Conservation (phyloP, 2,888 invertebrate species). For the Leptinotarsa peninsularis region DNA sequence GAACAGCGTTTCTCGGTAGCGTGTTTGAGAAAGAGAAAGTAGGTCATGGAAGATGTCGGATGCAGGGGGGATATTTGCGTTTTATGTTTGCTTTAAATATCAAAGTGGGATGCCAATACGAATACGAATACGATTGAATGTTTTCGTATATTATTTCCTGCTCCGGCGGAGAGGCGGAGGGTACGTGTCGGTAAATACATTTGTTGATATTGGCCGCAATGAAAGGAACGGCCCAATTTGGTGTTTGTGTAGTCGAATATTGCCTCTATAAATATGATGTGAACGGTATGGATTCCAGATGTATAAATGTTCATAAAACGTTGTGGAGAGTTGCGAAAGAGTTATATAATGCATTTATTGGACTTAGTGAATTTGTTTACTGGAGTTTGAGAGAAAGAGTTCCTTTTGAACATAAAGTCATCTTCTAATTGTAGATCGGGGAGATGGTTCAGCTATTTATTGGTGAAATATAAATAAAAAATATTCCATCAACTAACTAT, state of each 20-base stretch:
- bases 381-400: too few species aligned
- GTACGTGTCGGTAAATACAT: slow-evolving; percentile 6
- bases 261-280: slow-evolving; percentile 4
- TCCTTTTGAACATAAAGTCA: too few species aligned
- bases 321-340: too few species aligned
- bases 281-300: not conserved
- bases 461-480: too few species aligned
- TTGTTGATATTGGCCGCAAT: slow-evolving; percentile 8
- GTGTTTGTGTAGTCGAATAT: not conserved
- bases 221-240: slow-evolving; percentile 10
- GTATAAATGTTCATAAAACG: not conserved
- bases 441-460: too few species aligned
- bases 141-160: slow-evolving; percentile 15
- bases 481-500: too few species aligned
- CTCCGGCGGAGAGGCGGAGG: not conserved
- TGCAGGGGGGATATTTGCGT: slow-evolving; percentile 12
- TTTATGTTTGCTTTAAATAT: slow-evolving; percentile 31
- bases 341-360: too few species aligned
- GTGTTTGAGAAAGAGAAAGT: slow-evolving; percentile 27
- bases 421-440: too few species aligned
- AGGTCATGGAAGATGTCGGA: slow-evolving; percentile 23
- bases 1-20: slow-evolving; percentile 1
- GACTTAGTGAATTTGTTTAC: too few species aligned
- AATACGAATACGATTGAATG: slow-evolving; percentile 23
- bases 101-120: slow-evolving; percentile 29